Conservation (phyloP, 2,113 vertebrate genomes). For the Leiothrix lutea region DNA sequence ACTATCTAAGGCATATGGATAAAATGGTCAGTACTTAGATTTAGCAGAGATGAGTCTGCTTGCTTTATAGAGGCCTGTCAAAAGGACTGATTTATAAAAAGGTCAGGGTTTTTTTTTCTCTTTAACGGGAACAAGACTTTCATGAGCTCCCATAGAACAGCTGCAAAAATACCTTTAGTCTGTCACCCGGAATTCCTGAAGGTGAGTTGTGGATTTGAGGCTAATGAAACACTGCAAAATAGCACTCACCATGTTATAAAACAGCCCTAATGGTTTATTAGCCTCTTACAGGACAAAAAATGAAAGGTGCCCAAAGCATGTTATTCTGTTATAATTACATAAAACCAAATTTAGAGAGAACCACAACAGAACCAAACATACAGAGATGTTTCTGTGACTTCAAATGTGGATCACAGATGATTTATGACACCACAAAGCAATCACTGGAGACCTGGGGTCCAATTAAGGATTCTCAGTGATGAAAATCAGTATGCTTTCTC, state of each 20-base stretch:
- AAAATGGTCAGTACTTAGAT: background rate
- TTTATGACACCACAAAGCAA: background rate
- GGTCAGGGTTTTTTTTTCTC: background rate
- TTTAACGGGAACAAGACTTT: constrained; percentile 19
- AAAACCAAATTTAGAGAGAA: constrained; percentile 28
- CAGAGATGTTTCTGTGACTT: background rate
- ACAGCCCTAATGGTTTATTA: constrained; percentile 59
- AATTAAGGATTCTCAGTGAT: background rate
- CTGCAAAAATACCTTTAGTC: constrained; percentile 70
- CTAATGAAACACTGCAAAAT: constrained; percentile 71
- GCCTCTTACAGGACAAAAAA: constrained; percentile 46
- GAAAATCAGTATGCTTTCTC: background rate
- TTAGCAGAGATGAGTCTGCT: background rate
- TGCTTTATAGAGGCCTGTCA: background rate
- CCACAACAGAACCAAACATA: background rate
- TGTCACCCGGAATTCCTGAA: constrained; percentile 68
- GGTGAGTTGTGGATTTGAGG: constrained; percentile 63
- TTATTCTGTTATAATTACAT: constrained; percentile 9
- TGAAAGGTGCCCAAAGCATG: constrained; percentile 17
- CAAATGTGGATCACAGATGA: background rate
- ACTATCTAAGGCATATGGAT: constrained; percentile 1
- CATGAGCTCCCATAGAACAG: constrained; percentile 58
- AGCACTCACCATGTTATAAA: constrained; percentile 66
- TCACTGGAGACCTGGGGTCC: background rate
- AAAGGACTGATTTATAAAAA: background rate